These are phyloP conservation scores for Subacronicta megacephala DNA, from an alignment of 2,888 invertebrate species.

Conservation along the genomic window DNA sequence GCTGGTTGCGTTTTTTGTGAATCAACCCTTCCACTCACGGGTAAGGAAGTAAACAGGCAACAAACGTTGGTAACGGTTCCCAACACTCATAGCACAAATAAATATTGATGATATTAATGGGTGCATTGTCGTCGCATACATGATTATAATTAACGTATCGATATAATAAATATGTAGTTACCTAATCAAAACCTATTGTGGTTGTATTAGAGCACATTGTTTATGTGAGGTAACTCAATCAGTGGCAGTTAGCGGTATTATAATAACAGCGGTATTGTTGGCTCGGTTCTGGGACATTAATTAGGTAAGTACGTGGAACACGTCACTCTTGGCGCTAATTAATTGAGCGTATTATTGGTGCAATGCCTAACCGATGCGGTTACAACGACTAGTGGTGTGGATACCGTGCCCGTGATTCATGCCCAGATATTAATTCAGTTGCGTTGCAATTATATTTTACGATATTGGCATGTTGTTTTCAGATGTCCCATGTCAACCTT, in stretches of 20 bases:
- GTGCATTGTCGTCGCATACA: constrained; percentile 42
- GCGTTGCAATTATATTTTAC: constrained; percentile 43
- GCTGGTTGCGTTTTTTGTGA: constrained; percentile 38
- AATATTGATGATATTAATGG: constrained; percentile 43
- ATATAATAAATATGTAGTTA: constrained; percentile 49
- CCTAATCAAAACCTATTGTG: constrained; percentile 51
- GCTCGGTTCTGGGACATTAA: constrained; percentile 80
- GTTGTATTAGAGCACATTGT: constrained; percentile 65
- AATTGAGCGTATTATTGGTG: constrained; percentile 85
- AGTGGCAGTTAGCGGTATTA: constrained; percentile 71
- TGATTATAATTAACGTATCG: constrained; percentile 36
- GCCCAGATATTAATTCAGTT: constrained; percentile 47
- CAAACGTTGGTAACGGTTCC: constrained; percentile 27
- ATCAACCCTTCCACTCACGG: constrained; percentile 39
- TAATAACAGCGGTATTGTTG: constrained; percentile 76
- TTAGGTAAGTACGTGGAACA: constrained; percentile 83
- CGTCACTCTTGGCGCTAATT: constrained; percentile 80
- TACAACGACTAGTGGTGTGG: constrained; percentile 55
- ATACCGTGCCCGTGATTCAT: constrained; percentile 47
- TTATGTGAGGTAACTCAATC: constrained; percentile 75
- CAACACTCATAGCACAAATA: constrained; percentile 39
- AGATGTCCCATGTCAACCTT: constrained; percentile 5
- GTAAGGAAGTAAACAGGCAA: constrained; percentile 42
- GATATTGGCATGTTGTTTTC: constrained; percentile 37
- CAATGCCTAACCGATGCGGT: constrained; percentile 76